Evolutionary conservation across 2,797 vertebrate genomes (phyloP).

Genomic region (Enteromius paludinosus): DNA sequence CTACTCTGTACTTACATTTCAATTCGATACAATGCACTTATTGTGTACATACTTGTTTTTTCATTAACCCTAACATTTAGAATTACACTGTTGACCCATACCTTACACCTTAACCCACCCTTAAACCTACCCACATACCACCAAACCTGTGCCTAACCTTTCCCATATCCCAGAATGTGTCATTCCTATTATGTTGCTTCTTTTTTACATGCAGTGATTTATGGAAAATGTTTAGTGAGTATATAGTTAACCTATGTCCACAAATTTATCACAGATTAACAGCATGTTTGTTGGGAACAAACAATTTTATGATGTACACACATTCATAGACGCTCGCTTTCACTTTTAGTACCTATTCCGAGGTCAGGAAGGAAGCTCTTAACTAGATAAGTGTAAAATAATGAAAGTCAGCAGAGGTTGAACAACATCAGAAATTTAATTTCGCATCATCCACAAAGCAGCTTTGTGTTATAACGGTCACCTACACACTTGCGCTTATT

Average conservation of each 20-base stretch:
- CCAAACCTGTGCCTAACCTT: too few species aligned
- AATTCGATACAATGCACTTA: too few species aligned
- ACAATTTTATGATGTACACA: neutral
- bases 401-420: slow-evolving; percentile 54
- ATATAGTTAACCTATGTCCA: neutral
- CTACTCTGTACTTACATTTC: too few species aligned
- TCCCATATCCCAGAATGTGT: neutral
- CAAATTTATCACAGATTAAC: neutral
- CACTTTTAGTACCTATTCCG: neutral
- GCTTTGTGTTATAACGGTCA: neutral
- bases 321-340: slow-evolving; percentile 1
- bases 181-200: neutral
- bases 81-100: too few species aligned
- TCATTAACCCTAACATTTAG: too few species aligned
- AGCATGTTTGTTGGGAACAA: neutral
- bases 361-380: slow-evolving; percentile 34
- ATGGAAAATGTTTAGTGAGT: neutral
- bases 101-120: too few species aligned
- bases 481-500: slow-evolving; percentile 1
- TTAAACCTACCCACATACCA: too few species aligned
- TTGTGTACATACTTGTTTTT: too few species aligned
- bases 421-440: slow-evolving; percentile 56
- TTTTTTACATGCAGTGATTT: neutral
- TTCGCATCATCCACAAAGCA: slow-evolving; percentile 24
- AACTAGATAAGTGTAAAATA: slow-evolving; percentile 61